Evolutionary conservation across 2,113 vertebrate species (phyloP).

Genomic region (Alosa alosa): DNA sequence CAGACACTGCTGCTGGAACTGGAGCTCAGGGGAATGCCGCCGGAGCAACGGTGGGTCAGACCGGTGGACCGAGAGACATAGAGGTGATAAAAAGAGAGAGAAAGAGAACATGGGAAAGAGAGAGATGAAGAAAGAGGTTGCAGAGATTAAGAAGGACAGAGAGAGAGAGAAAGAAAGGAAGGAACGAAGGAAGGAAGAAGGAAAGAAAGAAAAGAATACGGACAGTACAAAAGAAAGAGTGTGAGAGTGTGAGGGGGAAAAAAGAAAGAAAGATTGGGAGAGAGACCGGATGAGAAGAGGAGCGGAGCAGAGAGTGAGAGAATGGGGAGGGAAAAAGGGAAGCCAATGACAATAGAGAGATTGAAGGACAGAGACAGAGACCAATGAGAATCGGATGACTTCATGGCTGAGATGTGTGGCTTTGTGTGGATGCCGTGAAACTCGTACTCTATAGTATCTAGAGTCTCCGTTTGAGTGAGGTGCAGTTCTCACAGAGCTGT

Average conservation of each 20-base stretch:
- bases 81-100: not conserved
- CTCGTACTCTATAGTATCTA: not conserved
- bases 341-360: not conserved
- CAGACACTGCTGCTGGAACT: not conserved
- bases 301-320: not conserved
- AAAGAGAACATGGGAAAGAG: not conserved
- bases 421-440: not conserved
- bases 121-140: not conserved
- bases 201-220: not conserved
- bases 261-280: not conserved
- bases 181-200: not conserved
- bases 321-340: not conserved
- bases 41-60: not conserved
- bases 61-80: not conserved
- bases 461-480: not conserved
- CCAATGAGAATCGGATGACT: not conserved
- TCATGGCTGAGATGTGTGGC: conserved; percentile 5
- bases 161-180: conserved; percentile 16
- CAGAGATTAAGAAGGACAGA: not conserved
- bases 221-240: conserved; percentile 24
- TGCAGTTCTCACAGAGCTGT: not conserved
- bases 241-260: not conserved
- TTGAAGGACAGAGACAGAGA: not conserved
- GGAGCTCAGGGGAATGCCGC: not conserved
- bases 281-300: not conserved